phyloP scores from a whole-genome alignment of 2,113 vertebrate genomes.

The Indicator maculatus region DNA sequence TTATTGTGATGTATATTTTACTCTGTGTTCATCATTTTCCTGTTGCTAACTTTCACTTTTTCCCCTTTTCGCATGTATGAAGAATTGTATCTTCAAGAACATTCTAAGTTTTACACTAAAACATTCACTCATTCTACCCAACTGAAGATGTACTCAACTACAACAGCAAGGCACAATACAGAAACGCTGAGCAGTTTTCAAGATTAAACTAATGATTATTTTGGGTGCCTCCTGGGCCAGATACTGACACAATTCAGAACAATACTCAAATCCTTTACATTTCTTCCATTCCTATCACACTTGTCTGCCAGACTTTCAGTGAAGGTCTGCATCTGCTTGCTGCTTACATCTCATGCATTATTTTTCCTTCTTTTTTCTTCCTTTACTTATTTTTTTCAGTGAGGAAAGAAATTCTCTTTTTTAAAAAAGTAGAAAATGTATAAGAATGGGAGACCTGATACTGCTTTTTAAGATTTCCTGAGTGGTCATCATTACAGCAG shows the following conservation, averaged over 20 bases:
- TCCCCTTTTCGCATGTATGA: not conserved
- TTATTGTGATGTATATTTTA: not conserved
- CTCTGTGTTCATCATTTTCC: not conserved
- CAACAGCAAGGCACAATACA: not conserved
- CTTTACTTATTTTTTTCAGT: accelerated
- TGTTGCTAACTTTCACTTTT: slow-evolving; percentile 16
- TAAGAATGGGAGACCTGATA: not conserved
- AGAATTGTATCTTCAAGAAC: not conserved
- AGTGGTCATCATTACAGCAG: slow-evolving; percentile 13
- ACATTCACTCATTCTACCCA: not conserved
- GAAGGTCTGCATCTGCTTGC: not conserved
- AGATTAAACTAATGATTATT: not conserved
- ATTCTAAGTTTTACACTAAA: not conserved
- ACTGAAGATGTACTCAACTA: not conserved
- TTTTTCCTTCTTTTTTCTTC: accelerated
- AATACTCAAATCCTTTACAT: not conserved
- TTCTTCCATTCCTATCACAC: not conserved
- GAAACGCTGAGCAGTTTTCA: not conserved
- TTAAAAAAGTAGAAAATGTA: not conserved
- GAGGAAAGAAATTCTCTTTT: not conserved
- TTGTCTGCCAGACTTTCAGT: not conserved
- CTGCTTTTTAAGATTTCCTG: slow-evolving; percentile 12
- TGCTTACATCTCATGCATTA: not conserved
- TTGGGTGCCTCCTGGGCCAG: not conserved
- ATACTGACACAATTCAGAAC: not conserved